A percentile compares a stretch with the other conserved stretches of the same genome.
phyloP scores from a whole-genome alignment of 2,797 vertebrate species.

The Aratinga solstitialis region DNA sequence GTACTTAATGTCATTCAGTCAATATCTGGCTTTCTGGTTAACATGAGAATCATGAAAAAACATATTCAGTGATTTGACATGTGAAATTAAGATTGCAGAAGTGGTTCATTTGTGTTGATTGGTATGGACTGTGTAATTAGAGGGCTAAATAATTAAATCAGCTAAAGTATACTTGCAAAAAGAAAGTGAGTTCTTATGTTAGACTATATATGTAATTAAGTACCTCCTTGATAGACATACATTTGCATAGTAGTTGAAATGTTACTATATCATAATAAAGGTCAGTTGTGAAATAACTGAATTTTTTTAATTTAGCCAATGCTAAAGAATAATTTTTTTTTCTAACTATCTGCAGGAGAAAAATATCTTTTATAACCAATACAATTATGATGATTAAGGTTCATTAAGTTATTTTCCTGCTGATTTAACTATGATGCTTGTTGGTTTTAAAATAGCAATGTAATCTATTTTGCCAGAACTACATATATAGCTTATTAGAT shows the following conservation, averaged over 20 bases:
- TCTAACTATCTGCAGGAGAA: slow-evolving; percentile 11
- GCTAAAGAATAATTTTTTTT: slow-evolving; percentile 5
- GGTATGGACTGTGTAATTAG: slow-evolving; percentile 54
- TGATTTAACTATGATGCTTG: slow-evolving; percentile 30
- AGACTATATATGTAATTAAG: slow-evolving; percentile 49
- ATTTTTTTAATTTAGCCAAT: slow-evolving; percentile 39
- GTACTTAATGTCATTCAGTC: background rate
- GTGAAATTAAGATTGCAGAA: slow-evolving; percentile 50
- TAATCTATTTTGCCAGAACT: slow-evolving; percentile 9
- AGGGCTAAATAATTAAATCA: slow-evolving; percentile 61
- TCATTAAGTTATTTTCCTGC: slow-evolving; percentile 45
- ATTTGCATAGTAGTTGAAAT: slow-evolving; percentile 52
- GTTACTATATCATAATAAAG: slow-evolving; percentile 33
- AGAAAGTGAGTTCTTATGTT: slow-evolving; percentile 48
- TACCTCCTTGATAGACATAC: slow-evolving; percentile 41
- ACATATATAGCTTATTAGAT: slow-evolving; percentile 2
- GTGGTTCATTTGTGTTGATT: slow-evolving; percentile 67
- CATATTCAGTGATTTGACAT: slow-evolving; percentile 21
- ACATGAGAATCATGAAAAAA: background rate
- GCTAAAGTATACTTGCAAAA: slow-evolving; percentile 39
- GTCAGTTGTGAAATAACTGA: slow-evolving; percentile 26
- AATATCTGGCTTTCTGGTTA: slow-evolving; percentile 8
- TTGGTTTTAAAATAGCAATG: slow-evolving; percentile 33
- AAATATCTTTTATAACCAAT: slow-evolving; percentile 54
- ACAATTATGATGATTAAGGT: slow-evolving; percentile 28